phyloP scores from a whole-genome alignment of 64 coral and sea anemone species.

The Montipora foliosa region DNA sequence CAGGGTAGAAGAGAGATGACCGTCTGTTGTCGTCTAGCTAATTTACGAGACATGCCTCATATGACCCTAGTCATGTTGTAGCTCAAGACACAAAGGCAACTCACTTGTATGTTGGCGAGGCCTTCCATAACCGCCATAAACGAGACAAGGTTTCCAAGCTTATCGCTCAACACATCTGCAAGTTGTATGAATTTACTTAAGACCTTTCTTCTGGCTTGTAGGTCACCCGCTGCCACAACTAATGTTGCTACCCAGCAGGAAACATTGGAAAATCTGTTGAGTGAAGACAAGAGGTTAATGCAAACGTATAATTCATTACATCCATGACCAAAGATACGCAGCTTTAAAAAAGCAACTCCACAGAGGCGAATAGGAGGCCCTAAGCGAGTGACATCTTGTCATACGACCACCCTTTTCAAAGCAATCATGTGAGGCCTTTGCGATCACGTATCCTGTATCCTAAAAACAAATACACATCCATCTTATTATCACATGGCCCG shows the following conservation, averaged over 20 bases:
- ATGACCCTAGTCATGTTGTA: neutral
- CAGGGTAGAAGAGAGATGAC: neutral
- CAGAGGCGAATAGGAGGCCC: too few species aligned
- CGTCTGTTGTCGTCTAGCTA: neutral
- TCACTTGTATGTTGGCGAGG: conserved; percentile 82
- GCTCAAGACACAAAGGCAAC: neutral
- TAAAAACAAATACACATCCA: too few species aligned
- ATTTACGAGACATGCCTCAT: neutral
- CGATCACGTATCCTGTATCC: too few species aligned
- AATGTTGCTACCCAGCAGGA: conserved; percentile 81
- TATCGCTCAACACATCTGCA: conserved; percentile 82
- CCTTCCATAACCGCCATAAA: conserved; percentile 96
- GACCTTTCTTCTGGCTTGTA: conserved; percentile 60
- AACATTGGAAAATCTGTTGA: conserved; percentile 72
- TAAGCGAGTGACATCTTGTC: too few species aligned
- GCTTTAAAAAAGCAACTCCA: too few species aligned
- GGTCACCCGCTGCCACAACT: conserved; percentile 82
- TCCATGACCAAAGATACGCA: too few species aligned
- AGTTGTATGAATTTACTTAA: conserved; percentile 87
- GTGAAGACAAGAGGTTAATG: neutral
- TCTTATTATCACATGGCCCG: too few species aligned
- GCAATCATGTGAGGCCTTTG: too few species aligned
- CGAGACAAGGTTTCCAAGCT: conserved; percentile 84
- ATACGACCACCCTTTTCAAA: too few species aligned
- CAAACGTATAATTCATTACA: neutral